Evolutionary conservation across 2,888 invertebrate species (phyloP).

Genomic region (Eubasilissa splendida): DNA sequence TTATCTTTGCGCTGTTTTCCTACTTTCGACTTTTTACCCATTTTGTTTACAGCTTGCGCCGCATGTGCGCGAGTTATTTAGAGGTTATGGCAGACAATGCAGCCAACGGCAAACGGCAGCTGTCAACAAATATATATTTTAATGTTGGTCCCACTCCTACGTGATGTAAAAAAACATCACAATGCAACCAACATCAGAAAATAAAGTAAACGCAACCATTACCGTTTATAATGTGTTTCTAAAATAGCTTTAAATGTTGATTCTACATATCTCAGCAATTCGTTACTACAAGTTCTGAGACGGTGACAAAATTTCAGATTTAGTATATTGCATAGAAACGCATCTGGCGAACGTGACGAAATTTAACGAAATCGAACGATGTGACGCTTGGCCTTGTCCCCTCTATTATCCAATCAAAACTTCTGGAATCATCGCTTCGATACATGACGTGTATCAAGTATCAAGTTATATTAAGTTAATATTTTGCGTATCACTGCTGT

Average conservation of each 20-base stretch:
- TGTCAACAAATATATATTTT: background rate
- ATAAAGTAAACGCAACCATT: conserved; percentile 29
- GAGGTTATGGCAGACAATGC: background rate
- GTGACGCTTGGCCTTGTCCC: conserved; percentile 44
- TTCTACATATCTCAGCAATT: background rate
- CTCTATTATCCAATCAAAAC: conserved; percentile 48
- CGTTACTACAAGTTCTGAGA: background rate
- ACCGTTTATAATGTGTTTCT: background rate
- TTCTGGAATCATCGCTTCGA: conserved; percentile 50
- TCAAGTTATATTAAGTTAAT: background rate
- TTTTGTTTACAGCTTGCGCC: conserved; percentile 66
- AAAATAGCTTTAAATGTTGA: conserved; percentile 7
- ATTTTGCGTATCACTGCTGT: conserved; percentile 24
- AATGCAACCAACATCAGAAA: background rate
- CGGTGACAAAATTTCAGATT: background rate
- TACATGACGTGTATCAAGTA: conserved; percentile 50
- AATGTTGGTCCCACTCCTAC: background rate
- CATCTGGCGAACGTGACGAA: conserved; percentile 40
- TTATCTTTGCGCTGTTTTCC: conserved; percentile 99
- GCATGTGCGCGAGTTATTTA: conserved; percentile 35
- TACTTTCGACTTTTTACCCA: conserved; percentile 96
- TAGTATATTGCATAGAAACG: background rate
- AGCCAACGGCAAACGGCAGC: background rate
- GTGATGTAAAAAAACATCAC: background rate
- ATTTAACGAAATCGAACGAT: conserved; percentile 37